phyloP scores from a whole-genome alignment of 2,113 vertebrate species.

The Ctenomys sociabilis region DNA sequence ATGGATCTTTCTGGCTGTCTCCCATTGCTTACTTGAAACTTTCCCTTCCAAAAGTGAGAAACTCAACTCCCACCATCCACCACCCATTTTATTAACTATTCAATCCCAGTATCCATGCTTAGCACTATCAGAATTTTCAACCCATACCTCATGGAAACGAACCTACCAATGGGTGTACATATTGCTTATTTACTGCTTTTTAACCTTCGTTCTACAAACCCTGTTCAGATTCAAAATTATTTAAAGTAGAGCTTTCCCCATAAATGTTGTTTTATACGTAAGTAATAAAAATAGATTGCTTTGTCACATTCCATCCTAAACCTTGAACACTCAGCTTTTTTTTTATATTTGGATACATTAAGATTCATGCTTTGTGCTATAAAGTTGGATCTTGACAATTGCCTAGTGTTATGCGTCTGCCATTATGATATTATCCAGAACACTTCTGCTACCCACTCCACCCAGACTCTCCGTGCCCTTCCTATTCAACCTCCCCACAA shows the following conservation, averaged over 20 bases:
- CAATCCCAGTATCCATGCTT: not conserved
- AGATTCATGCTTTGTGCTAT: not conserved
- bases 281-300: not conserved
- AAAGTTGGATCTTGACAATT: not conserved
- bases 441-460: not conserved
- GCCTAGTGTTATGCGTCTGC: not conserved
- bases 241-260: not conserved
- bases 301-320: not conserved
- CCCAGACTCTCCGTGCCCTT: not conserved
- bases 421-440: not conserved
- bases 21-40: not conserved
- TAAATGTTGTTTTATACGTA: not conserved
- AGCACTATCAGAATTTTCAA: not conserved
- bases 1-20: not conserved
- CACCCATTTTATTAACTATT: not conserved
- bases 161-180: not conserved
- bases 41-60: not conserved
- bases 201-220: not conserved
- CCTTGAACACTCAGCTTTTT: not conserved
- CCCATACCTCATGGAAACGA: not conserved
- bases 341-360: not conserved
- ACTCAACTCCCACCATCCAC: not conserved
- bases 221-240: not conserved
- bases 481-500: not conserved
- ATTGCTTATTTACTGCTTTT: not conserved